Evolutionary conservation across 2,113 vertebrate species (phyloP), one percentile per base, ranked within the genome.

Genomic region (Datnioides undecimradiatus): DNA sequence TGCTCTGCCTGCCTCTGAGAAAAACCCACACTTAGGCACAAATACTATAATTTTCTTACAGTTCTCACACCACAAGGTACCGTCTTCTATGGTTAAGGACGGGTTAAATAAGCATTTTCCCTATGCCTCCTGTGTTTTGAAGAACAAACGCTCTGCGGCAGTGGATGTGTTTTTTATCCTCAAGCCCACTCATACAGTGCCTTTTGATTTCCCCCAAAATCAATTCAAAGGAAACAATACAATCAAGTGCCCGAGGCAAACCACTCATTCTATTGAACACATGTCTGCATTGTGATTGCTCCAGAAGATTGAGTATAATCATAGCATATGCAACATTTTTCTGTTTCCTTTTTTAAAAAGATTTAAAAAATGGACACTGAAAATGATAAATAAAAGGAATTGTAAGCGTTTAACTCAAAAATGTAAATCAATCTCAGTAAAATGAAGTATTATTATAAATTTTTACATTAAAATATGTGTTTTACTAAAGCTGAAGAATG

Each of bases 161-260:
- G 38, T 58, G 45, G 54, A 62, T 76, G 52, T 63, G 59, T 46
- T 63, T 41, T 41, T 68, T 33, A 68, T 75, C 36, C 46, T 48
- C 23, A 2, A 84, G 60, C 83, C 67, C 45, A 77, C 78, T 85
- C 82, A 73, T 60, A 75, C 29, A 14, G 63, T 45, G 57, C 36
- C n/a, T 87, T 88, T 83, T 84, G 72, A 84, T 77, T 54, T 9
- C 8, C 59, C 68, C 62, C 21, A 21, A 49, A 51, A 92, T 92
- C 92, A 87, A 89, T 91, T 85, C 69, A 79, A 73, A 63, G 85
- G 29, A 90, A 85, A 90, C 76, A 87, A 87, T 79, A 88, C 65
- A 77, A 90, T 87, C 69, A 84, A 73, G 66, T 45, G 86, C 87
- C 83, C 0, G 34, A 71, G 86, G 88, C 87, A 76, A 73, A 82